A percentile compares a stretch with the other conserved stretches of the same genome.
Evolutionary conservation across 37 sponge, comb jelly and placozoan species (phyloP).

Genomic region (Diacarnus erythraeanus): DNA sequence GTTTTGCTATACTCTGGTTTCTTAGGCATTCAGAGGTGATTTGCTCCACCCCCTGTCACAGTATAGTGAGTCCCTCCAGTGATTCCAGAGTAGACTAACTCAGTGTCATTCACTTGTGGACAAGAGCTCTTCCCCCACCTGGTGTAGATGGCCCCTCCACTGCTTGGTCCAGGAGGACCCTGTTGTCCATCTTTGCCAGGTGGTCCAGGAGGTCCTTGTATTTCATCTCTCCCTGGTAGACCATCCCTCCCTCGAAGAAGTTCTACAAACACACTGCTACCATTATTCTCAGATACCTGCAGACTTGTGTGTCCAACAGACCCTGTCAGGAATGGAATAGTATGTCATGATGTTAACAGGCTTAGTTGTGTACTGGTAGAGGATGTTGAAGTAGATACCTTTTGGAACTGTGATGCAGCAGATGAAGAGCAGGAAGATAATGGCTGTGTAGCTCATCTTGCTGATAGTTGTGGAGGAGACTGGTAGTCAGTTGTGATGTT

Average conservation of each 20-base stretch:
- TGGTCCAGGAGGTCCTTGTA: neutral
- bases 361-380: too few relatives aligned
- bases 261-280: slow-evolving; percentile 9
- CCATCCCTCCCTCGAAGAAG: slow-evolving; percentile 9
- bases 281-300: neutral
- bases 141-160: slow-evolving; percentile 20
- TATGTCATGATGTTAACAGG: too few relatives aligned
- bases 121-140: slow-evolving; percentile 39
- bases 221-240: slow-evolving; percentile 13
- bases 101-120: slow-evolving; percentile 3
- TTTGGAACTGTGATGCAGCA: neutral
- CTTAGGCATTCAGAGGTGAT: slow-evolving; percentile 18
- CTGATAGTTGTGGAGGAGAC: too few relatives aligned
- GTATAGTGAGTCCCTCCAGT: neutral
- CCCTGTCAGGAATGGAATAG: slow-evolving; percentile 1
- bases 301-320: slow-evolving; percentile 5
- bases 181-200: neutral
- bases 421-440: neutral
- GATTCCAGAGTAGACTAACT: slow-evolving; percentile 22
- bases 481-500: too few relatives aligned
- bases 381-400: too few relatives aligned
- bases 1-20: slow-evolving; percentile 2
- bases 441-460: neutral
- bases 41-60: neutral
- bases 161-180: slow-evolving; percentile 18